Evolutionary conservation across 1,140 invertebrate genomes (phyloP).

Genomic region (Mamestra configurata): DNA sequence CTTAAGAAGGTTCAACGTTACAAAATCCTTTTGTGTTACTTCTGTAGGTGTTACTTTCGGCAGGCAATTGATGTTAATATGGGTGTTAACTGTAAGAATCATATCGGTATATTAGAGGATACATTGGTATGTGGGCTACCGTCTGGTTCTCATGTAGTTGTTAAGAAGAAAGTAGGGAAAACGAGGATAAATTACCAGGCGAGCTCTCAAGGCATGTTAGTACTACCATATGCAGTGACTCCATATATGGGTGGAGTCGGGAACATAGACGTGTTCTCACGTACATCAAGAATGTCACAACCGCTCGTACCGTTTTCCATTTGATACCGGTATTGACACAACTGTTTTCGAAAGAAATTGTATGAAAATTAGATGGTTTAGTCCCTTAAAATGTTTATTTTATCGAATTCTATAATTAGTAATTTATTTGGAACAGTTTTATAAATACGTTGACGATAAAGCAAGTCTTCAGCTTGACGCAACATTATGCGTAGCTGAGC

Average conservation of each 20-base stretch:
- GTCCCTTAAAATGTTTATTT: neutral
- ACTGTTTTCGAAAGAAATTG: constrained; percentile 36
- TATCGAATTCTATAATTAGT: neutral
- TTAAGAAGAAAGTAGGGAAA: constrained; percentile 63
- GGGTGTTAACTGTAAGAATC: neutral
- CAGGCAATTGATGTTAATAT: constrained; percentile 13
- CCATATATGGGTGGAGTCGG: constrained; percentile 51
- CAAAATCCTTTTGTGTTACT: constrained; percentile 18
- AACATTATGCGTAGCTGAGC: neutral
- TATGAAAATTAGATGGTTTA: neutral
- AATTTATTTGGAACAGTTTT: neutral
- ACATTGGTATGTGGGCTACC: constrained; percentile 27
- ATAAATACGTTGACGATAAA: constrained; percentile 41
- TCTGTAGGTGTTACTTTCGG: constrained; percentile 10
- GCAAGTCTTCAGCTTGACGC: constrained; percentile 4
- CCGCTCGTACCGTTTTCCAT: constrained; percentile 48
- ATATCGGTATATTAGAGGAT: constrained; percentile 9
- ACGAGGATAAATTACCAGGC: constrained; percentile 58
- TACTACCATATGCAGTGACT: constrained; percentile 49
- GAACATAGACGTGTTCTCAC: constrained; percentile 61
- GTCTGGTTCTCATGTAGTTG: constrained; percentile 44
- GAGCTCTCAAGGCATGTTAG: constrained; percentile 34
- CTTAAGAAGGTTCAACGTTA: constrained; percentile 25
- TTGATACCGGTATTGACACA: constrained; percentile 44
- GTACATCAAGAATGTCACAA: constrained; percentile 52